Percentiles rank a stretch among this genome's conserved stretches.
These are phyloP conservation scores for Pimpla rufipes DNA, from an alignment of 2,888 invertebrate species.

Conservation along the genomic window DNA sequence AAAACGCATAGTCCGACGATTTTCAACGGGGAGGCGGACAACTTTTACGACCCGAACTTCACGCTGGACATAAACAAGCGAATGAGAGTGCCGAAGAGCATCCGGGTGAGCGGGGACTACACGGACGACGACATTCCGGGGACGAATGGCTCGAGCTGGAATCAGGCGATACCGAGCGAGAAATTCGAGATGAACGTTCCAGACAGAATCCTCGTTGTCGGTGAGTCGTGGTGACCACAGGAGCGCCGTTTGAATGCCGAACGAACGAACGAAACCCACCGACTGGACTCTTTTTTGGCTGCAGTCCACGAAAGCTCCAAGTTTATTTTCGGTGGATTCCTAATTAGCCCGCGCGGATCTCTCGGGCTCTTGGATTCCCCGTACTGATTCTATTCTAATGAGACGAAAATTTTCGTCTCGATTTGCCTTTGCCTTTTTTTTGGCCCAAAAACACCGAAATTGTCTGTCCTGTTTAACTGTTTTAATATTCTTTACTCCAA, in stretches of 20 bases:
- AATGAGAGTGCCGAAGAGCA: conserved; percentile 93
- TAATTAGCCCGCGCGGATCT: conserved; percentile 43
- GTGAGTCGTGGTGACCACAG: conserved; percentile 86
- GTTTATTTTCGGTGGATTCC: conserved; percentile 62
- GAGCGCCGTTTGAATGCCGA: neutral
- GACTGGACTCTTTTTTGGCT: conserved; percentile 52
- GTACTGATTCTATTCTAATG: conserved; percentile 7
- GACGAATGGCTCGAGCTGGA: conserved; percentile 88
- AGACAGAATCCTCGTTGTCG: conserved; percentile 95
- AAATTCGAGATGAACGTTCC: conserved; percentile 97
- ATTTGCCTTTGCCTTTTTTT: neutral
- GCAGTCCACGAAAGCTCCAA: conserved; percentile 47
- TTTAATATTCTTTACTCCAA: neutral
- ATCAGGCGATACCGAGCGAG: conserved; percentile 86
- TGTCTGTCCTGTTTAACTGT: neutral
- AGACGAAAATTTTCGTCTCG: neutral
- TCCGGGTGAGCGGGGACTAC: conserved; percentile 91
- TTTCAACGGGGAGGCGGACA: conserved; percentile 88
- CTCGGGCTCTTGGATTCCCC: conserved; percentile 21
- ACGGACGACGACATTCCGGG: conserved; percentile 89
- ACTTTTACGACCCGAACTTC: conserved; percentile 89
- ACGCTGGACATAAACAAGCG: conserved; percentile 92
- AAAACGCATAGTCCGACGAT: conserved; percentile 88
- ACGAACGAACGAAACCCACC: neutral
- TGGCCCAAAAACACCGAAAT: neutral